Conservation (phyloP, 2,797 vertebrate species). For the Scomberomorus guttatus region DNA sequence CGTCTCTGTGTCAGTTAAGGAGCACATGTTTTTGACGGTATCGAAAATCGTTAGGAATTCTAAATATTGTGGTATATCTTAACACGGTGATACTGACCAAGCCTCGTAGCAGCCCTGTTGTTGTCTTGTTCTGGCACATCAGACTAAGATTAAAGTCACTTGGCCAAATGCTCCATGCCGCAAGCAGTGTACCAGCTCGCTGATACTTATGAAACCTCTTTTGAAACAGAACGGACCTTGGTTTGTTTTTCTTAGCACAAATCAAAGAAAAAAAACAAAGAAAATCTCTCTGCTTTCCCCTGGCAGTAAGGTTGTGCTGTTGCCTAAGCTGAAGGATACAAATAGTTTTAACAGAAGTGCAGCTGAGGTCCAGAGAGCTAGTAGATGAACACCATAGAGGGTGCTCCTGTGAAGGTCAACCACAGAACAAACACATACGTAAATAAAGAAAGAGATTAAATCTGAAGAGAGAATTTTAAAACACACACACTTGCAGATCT, state of each 20-base stretch:
- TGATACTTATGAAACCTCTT: neutral
- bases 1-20: too few species aligned
- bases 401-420: conserved; percentile 26
- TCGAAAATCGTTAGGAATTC: too few species aligned
- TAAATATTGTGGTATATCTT: too few species aligned
- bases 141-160: neutral
- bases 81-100: too few species aligned
- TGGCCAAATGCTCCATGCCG: neutral
- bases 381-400: conserved; percentile 6
- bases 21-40: too few species aligned
- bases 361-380: neutral
- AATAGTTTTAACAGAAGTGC: neutral
- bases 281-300: neutral
- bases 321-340: neutral
- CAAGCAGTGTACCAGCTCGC: neutral
- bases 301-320: neutral
- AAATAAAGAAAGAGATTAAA: neutral
- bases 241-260: neutral
- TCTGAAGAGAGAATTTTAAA: neutral
- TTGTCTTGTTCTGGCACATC: neutral
- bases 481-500: neutral
- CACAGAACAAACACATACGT: conserved; percentile 13
- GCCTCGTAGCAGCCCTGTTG: neutral
- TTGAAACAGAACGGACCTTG: neutral
- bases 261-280: neutral